phyloP scores from a whole-genome alignment of 2,113 vertebrate species.

The Gymnogyps californianus region DNA sequence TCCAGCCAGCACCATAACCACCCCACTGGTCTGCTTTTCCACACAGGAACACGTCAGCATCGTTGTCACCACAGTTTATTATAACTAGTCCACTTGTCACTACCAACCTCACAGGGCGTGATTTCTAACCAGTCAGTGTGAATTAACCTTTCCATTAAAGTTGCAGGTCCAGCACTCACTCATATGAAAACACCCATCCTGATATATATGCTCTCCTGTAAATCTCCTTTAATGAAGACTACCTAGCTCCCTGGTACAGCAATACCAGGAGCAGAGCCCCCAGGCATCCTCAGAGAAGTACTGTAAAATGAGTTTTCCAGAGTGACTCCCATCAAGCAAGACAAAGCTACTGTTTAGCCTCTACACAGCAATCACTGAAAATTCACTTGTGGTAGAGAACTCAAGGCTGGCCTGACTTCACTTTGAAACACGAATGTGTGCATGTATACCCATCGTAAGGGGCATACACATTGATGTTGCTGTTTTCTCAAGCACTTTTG shows the following conservation, averaged over 20 bases:
- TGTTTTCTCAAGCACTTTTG: neutral
- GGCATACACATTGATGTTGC: neutral
- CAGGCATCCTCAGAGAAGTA: neutral
- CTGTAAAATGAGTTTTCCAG: neutral
- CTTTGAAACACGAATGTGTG: neutral
- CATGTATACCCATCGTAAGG: rapidly evolving
- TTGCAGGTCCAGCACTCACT: neutral
- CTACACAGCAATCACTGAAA: neutral
- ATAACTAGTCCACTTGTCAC: neutral
- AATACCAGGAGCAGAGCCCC: neutral
- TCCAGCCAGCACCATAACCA: neutral
- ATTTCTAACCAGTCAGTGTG: neutral
- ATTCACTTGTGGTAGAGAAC: neutral
- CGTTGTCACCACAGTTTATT: neutral
- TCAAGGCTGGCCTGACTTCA: neutral
- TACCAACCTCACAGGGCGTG: neutral
- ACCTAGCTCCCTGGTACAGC: neutral
- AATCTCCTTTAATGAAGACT: neutral
- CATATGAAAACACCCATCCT: neutral
- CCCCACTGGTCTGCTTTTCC: neutral
- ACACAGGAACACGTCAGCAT: neutral
- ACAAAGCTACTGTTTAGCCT: neutral
- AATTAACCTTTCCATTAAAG: neutral
- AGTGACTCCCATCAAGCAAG: neutral
- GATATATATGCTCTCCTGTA: neutral